Percentiles rank a stretch among this genome's conserved stretches.
Conservation (phyloP, 2,888 invertebrate species). For the Lithophane socia region DNA sequence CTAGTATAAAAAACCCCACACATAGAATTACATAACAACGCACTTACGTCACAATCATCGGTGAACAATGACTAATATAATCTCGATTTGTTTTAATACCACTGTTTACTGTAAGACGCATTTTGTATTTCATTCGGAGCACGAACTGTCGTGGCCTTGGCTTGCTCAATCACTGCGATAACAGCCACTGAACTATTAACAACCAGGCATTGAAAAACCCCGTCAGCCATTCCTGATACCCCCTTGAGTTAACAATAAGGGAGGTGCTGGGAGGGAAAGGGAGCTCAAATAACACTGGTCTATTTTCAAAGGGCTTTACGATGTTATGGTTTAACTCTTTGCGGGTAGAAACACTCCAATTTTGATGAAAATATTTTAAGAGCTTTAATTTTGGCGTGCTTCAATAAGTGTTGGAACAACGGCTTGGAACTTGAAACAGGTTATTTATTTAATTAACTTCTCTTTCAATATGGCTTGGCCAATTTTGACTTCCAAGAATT, state of each 20-base stretch:
- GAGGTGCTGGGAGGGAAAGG: constrained; percentile 38
- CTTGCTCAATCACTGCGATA: constrained; percentile 74
- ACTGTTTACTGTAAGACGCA: constrained; percentile 68
- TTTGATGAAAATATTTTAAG: constrained; percentile 64
- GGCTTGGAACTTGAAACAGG: constrained; percentile 45
- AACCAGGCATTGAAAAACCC: constrained; percentile 49
- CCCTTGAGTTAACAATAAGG: constrained; percentile 21
- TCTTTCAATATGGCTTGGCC: constrained; percentile 21
- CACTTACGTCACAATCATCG: constrained; percentile 32
- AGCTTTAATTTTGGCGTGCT: constrained; percentile 41
- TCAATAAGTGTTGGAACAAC: constrained; percentile 51
- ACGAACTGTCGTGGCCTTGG: constrained; percentile 75
- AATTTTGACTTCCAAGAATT: constrained; percentile 28
- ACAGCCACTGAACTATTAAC: constrained; percentile 68
- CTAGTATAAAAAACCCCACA: background rate
- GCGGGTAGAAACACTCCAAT: constrained; percentile 54
- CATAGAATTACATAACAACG: constrained; percentile 25
- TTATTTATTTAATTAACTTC: constrained; percentile 53
- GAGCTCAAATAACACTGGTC: constrained; percentile 61
- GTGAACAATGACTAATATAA: constrained; percentile 63
- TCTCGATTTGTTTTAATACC: constrained; percentile 62
- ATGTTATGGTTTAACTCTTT: constrained; percentile 71
- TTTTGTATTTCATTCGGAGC: constrained; percentile 75
- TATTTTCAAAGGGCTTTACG: constrained; percentile 68
- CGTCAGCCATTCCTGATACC: constrained; percentile 31